These are phyloP conservation scores for Neotoxoptera formosana DNA, from an alignment of 1,140 invertebrate species.

Conservation along the genomic window DNA sequence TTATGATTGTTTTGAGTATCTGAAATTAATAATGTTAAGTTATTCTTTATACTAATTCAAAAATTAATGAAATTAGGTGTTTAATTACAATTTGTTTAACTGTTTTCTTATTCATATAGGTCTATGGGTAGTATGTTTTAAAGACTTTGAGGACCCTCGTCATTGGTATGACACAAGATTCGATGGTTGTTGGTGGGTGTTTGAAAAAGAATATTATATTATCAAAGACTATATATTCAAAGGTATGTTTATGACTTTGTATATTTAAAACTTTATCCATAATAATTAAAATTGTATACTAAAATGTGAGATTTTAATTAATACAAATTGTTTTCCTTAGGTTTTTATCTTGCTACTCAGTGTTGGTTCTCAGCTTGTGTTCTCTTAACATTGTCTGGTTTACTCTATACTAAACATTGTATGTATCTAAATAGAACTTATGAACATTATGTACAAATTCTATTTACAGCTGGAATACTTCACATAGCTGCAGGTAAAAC, in stretches of 20 bases:
- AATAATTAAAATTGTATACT: neutral
- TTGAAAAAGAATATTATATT: constrained; percentile 77
- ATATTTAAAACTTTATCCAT: neutral
- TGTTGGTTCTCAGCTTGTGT: constrained; percentile 42
- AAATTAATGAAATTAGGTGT: neutral
- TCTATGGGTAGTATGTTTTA: constrained; percentile 92
- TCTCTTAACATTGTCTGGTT: constrained; percentile 42
- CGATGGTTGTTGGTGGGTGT: constrained; percentile 88
- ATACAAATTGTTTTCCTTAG: neutral
- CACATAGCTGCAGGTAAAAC: constrained; percentile 35
- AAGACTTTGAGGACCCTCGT: constrained; percentile 79
- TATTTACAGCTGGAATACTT: constrained; percentile 48
- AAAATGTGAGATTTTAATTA: neutral
- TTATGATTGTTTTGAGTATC: neutral
- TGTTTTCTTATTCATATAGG: constrained; percentile 67
- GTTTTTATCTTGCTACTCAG: constrained; percentile 50
- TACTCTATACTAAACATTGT: constrained; percentile 49
- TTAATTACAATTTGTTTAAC: neutral
- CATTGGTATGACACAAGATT: constrained; percentile 83
- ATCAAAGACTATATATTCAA: constrained; percentile 58
- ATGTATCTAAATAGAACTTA: constrained; percentile 47
- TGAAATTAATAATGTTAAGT: too few species aligned
- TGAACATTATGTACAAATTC: constrained; percentile 29
- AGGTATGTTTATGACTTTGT: constrained; percentile 23
- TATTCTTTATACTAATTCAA: neutral